Percentiles rank a stretch among this genome's conserved stretches.
Conservation (phyloP, 2,888 invertebrate genomes). For the Alitta virens region DNA sequence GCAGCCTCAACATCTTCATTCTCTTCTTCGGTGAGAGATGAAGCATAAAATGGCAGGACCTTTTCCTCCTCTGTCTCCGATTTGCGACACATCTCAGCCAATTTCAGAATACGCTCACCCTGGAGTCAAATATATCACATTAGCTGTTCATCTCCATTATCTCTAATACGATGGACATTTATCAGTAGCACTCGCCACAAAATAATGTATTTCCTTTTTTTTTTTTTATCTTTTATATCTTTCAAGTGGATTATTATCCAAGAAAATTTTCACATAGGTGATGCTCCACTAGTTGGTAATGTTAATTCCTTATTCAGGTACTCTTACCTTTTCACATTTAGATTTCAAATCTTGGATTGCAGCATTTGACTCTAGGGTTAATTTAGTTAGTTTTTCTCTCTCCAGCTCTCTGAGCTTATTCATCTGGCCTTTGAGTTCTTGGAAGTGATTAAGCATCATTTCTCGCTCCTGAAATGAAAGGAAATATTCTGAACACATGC, state of each 20-base stretch:
- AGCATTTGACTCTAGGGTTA: slow-evolving; percentile 54
- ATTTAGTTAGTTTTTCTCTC: slow-evolving; percentile 50
- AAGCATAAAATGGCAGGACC: slow-evolving; percentile 56
- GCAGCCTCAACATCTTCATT: slow-evolving; percentile 50
- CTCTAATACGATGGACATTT: no score
- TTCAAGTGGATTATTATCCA: not conserved
- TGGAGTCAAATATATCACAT: no score
- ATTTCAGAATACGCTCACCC: slow-evolving; percentile 51
- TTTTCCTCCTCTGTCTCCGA: slow-evolving; percentile 58
- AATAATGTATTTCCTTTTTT: no score
- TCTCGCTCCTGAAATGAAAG: slow-evolving; percentile 48
- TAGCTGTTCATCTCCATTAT: no score
- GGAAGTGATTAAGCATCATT: slow-evolving; percentile 50
- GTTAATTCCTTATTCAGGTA: no score
- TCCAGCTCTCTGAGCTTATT: slow-evolving; percentile 53
- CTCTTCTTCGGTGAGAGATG: slow-evolving; percentile 55
- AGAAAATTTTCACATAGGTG: no score
- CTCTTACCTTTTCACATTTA: slow-evolving; percentile 47
- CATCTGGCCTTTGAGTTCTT: slow-evolving; percentile 56
- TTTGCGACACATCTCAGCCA: slow-evolving; percentile 56
- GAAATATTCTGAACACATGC: not conserved
- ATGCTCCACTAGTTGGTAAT: no score
- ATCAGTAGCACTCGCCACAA: no score
- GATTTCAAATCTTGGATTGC: slow-evolving; percentile 50
- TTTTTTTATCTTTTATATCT: not conserved